Evolutionary conservation across 2,113 vertebrate species (phyloP), one percentile per base, ranked within the genome.

Genomic region (Pica pica): DNA sequence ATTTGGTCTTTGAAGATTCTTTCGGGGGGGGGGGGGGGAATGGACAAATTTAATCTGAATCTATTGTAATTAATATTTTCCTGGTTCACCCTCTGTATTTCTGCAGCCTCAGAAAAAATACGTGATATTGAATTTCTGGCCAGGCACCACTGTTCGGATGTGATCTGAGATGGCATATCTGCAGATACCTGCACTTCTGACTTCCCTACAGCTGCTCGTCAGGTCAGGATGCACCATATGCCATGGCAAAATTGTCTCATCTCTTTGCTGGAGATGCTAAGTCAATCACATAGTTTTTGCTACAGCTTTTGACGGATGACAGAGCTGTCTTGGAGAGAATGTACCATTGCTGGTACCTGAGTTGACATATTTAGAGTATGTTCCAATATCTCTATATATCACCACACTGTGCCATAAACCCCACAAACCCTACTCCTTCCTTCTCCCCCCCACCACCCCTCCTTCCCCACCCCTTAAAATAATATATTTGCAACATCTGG

Each of bases 111-210:
- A 46, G 71, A 86, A 63, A 27, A 69, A 89, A 64, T 46, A 67
- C 3, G 19, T 31, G 37, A 11, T 80, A 33, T 3, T 70, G 52
- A 44, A 17, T 88, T 90, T 90, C 71, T 96, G 73, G 86, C 56
- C 28, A 60, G 88, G 44, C 52, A 92, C 10, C n/a, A 2, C 19
- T 64, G 39, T 53, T 95, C 68, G 83, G 79, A 83, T 86, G 52
- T 94, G 91, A 90, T 95, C 37, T 41, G 82, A 93, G 75, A 28
- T 95, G 94, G 65, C 94, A 84, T 70, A 90, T 92, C 71, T 96
- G 93, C 96, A 83, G 73, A 79, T 87, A 94, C 52, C 83, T 92
- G 85, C 60, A 56, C 68, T 93, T 90, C 79, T 88, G 64, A 47
- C 73, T 93, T 47, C 52, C 52, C 56, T 67, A 26, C 87, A 94